These are phyloP conservation scores for Chalcis sispes DNA, from an alignment of 2,888 invertebrate species.

Conservation along the genomic window DNA sequence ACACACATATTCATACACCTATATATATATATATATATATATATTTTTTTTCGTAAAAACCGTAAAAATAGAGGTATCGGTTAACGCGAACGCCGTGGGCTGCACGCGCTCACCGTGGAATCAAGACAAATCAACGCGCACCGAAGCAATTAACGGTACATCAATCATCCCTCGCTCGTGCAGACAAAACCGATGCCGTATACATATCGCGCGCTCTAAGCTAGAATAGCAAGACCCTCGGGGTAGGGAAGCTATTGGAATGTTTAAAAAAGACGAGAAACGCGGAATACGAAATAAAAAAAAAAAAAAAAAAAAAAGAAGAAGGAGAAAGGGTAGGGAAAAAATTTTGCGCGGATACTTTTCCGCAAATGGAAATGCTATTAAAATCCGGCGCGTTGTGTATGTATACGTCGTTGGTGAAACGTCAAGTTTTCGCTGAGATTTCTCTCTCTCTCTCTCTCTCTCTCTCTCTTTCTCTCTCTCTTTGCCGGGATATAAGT, in stretches of 20 bases:
- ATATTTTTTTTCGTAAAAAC: no score
- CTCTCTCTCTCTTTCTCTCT: no score
- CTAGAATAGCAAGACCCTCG: not conserved
- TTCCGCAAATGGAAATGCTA: conserved; percentile 23
- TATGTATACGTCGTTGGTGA: no score
- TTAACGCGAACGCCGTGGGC: not conserved
- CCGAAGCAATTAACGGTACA: conserved; percentile 62
- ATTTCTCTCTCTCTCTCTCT: no score
- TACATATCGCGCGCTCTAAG: not conserved
- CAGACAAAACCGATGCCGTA: no score
- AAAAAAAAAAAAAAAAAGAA: not conserved
- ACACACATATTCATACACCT: no score
- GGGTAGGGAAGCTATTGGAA: no score
- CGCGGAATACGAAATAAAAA: conserved; percentile 41
- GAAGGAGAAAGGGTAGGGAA: not conserved
- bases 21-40: no score
- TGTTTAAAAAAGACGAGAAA: no score
- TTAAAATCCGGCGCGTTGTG: conserved; percentile 29
- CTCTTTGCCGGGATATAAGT: no score
- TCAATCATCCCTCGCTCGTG: conserved; percentile 55
- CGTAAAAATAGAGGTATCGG: no score
- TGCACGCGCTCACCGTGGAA: not conserved
- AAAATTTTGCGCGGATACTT: not conserved
- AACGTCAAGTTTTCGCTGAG: no score
- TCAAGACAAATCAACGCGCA: conserved; percentile 61